Evolutionary conservation across 2,797 vertebrate genomes (phyloP), one percentile per base, ranked within the genome.

Genomic region (Pipistrellus kuhlii): DNA sequence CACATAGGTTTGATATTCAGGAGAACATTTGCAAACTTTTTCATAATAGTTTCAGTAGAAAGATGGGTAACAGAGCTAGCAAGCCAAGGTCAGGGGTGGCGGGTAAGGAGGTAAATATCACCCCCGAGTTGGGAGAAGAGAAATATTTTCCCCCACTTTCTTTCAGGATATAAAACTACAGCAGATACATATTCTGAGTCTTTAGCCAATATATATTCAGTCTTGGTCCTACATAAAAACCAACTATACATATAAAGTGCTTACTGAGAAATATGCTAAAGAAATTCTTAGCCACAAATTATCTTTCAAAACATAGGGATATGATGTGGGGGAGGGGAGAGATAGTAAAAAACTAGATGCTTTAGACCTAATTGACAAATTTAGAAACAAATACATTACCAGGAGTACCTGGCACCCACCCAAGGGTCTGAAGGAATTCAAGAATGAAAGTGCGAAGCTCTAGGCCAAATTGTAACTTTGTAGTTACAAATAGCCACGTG

Each of bases 311-410:
- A 94, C 38, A 51, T 2, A 71, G 35, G 76, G 57, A 85, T 30
- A 27, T 62, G 27, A 12, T 13, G 27, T n/a, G 25, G 27, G 25
- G 2, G n/a, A 5, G 85, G 48, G 8, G 18, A 32, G 2, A 38
- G 5, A 89, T 75, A 38, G 15, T 66, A 57, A 85, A 85, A 86
- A 6, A 35, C 30, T 20, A 69, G 90, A 85, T 59, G 46, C 62
- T 83, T 93, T 75, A 85, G 53, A 73, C 25, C 38, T 84, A 94
- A 92, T 1, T 86, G 85, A 85, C 88, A 93, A 90, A 95, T 91
- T 80, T 85, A 94, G 51, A 96, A 93, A 84, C 88, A 96, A 93
- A 86, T 72, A 90, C 91, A 93, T 92, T 80, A 84, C 7, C 10
- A 20, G 59, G 38, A 51, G 17, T 90, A 32, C 66, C 76, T 86